These are phyloP conservation scores for Corbicula japonica DNA, from an alignment of 2,888 invertebrate species.

Conservation along the genomic window DNA sequence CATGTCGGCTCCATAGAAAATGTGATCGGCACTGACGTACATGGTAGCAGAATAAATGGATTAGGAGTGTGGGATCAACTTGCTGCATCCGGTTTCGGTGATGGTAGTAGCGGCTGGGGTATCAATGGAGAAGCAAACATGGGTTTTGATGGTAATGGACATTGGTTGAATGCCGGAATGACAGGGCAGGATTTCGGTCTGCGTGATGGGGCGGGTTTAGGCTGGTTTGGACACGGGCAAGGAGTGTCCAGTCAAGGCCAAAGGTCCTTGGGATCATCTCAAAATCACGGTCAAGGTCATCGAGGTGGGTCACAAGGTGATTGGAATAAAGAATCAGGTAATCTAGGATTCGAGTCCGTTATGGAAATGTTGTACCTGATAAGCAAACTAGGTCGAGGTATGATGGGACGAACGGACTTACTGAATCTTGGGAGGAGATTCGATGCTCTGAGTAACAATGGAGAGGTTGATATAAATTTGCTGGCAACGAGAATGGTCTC, in stretches of 20 bases:
- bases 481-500: conserved; percentile 36
- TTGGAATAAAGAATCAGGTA: too few species aligned
- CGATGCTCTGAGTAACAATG: conserved; percentile 36
- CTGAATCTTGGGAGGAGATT: conserved; percentile 30
- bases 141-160: not conserved
- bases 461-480: conserved; percentile 42
- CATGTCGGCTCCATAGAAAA: conserved; percentile 46
- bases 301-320: not conserved
- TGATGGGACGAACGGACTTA: conserved; percentile 20
- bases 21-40: conserved; percentile 5
- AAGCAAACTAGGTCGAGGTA: conserved; percentile 38
- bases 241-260: conserved; percentile 5
- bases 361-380: conserved; percentile 36
- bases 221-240: not conserved
- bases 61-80: not conserved
- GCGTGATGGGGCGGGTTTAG: not conserved
- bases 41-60: not conserved
- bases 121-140: not conserved
- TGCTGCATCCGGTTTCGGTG: not conserved
- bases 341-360: too few species aligned
- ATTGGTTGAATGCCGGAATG: not conserved
- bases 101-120: not conserved
- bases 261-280: too few species aligned
- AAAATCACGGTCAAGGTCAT: too few species aligned
- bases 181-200: conserved; percentile 12